Conservation (phyloP, 1,140 invertebrate genomes). For the Megalopta genalis region DNA sequence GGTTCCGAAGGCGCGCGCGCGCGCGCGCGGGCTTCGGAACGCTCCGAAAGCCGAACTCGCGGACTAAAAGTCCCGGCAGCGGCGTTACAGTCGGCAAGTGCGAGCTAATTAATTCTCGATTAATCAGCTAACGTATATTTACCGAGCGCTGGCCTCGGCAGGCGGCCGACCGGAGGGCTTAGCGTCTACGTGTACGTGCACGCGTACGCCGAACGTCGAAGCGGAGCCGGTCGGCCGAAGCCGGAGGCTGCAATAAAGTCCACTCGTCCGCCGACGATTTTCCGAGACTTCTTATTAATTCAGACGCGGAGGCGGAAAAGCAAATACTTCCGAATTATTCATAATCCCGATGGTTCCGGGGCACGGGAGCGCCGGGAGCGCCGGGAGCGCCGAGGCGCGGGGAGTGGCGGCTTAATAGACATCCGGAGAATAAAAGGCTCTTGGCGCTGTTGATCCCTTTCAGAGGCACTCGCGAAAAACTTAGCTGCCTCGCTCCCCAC, state of each 20-base stretch:
- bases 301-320: conserved; percentile 49
- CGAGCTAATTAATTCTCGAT: too few relatives aligned
- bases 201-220: neutral
- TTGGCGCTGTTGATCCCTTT: conserved; percentile 41
- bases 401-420: conserved; percentile 49
- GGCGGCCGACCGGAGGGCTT: neutral
- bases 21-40: too few relatives aligned
- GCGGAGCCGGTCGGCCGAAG: neutral
- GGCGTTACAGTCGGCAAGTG: neutral
- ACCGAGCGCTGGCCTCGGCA: too few relatives aligned
- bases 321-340: conserved; percentile 66
- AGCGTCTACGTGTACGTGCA: neutral
- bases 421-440: conserved; percentile 55
- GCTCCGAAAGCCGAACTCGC: too few relatives aligned
- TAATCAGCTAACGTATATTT: too few relatives aligned
- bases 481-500: neutral
- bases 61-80: too few relatives aligned
- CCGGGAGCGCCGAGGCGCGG: too few relatives aligned
- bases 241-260: conserved; percentile 19
- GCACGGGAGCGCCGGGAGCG: too few relatives aligned
- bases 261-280: conserved; percentile 13
- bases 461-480: conserved; percentile 10
- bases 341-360: conserved; percentile 52
- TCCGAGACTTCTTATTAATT: conserved; percentile 55
- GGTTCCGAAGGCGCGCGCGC: too few relatives aligned